Conservation (phyloP, 2,888 invertebrate genomes). For the Melieria omissa region DNA sequence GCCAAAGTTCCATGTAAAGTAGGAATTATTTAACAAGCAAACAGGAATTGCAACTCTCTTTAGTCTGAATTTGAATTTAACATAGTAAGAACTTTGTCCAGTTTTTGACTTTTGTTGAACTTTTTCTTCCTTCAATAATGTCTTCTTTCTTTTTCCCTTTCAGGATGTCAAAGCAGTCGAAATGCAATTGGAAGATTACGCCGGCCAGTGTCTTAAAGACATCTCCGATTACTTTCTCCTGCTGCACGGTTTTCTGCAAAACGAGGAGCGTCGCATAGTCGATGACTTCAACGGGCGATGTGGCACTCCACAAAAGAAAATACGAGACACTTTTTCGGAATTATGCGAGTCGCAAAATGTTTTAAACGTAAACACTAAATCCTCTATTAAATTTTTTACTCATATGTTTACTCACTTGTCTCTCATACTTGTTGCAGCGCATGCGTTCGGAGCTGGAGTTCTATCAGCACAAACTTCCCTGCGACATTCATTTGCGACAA, state of each 20-base stretch:
- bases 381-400: conserved; percentile 4
- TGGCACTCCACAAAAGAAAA: conserved; percentile 49
- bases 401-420: not conserved
- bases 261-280: conserved; percentile 54
- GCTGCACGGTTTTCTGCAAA: conserved; percentile 60
- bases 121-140: not conserved
- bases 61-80: no score
- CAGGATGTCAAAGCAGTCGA: conserved; percentile 57
- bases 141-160: conserved; percentile 7
- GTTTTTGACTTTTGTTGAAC: not conserved
- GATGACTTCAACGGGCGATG: conserved; percentile 53
- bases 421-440: conserved; percentile 42
- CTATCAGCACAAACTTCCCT: conserved; percentile 43
- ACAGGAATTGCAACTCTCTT: no score
- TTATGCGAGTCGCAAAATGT: conserved; percentile 51
- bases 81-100: no score
- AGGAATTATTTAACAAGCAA: no score
- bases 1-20: no score
- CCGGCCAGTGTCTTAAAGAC: conserved; percentile 50
- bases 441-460: conserved; percentile 47
- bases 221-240: conserved; percentile 57
- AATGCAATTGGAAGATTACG: conserved; percentile 54
- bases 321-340: conserved; percentile 50
- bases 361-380: conserved; percentile 51
- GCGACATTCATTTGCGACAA: conserved; percentile 49